phyloP scores from a whole-genome alignment of 2,888 invertebrate species.

The Tenthredo notha region DNA sequence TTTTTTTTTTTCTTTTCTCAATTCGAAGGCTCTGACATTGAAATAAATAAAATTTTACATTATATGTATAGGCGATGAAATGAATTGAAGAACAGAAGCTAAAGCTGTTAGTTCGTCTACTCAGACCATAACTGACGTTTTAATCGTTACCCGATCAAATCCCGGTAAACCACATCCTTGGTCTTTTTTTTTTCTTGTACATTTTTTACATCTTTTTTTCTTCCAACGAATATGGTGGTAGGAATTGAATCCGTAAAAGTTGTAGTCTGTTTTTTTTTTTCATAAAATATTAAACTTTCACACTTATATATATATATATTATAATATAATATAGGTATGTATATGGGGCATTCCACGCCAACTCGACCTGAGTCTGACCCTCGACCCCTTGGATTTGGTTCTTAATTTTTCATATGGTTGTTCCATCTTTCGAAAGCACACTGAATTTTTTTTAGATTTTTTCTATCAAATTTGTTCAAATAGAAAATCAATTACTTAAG shows the following conservation, averaged over 20 bases:
- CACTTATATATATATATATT: neutral
- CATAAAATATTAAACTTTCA: neutral
- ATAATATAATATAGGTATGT: too few species aligned
- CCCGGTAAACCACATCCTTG: conserved; percentile 35
- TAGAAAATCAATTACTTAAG: too few species aligned
- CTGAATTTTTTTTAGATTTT: too few species aligned
- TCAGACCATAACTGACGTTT: conserved; percentile 6
- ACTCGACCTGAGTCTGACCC: too few species aligned
- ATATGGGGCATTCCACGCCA: too few species aligned
- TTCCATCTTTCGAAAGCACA: too few species aligned
- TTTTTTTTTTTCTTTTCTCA: neutral
- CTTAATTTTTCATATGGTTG: too few species aligned
- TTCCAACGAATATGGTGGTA: neutral
- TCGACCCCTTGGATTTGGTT: too few species aligned
- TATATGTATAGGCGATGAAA: neutral
- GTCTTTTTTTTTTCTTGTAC: neutral
- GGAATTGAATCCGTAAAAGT: conserved; percentile 37
- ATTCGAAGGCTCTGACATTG: neutral
- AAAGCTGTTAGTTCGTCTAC: neutral
- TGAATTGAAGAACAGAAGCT: neutral
- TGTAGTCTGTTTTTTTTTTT: conserved; percentile 12
- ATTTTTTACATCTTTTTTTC: neutral
- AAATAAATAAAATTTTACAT: neutral
- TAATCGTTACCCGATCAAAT: conserved; percentile 25
- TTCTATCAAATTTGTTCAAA: too few species aligned